Percentiles rank a stretch among this genome's conserved stretches.
phyloP scores from a whole-genome alignment of 2,888 invertebrate species.

The Drepanosiphum platanoidis region DNA sequence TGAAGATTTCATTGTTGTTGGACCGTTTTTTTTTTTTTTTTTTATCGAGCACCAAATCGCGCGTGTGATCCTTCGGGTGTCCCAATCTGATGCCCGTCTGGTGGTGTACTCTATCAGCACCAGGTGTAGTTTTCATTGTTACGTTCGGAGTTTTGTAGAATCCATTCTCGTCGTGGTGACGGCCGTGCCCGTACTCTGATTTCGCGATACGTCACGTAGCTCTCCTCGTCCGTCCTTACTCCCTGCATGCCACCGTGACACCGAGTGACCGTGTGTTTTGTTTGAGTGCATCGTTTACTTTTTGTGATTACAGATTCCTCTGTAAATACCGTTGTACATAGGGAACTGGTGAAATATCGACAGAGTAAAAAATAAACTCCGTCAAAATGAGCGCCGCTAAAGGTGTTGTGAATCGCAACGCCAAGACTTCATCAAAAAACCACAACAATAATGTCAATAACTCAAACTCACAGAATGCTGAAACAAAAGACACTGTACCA shows the following conservation, averaged over 20 bases:
- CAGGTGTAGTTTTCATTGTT: no score
- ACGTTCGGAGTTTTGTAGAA: background rate
- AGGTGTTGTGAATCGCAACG: slow-evolving; percentile 71
- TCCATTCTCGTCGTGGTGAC: no score
- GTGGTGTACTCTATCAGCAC: background rate
- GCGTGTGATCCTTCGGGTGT: background rate
- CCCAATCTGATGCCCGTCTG: background rate
- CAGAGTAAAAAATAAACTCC: slow-evolving; percentile 77
- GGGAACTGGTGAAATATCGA: slow-evolving; percentile 66
- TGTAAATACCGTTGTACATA: slow-evolving; percentile 87
- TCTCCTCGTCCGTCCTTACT: background rate
- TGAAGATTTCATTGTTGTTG: background rate
- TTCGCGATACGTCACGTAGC: no score
- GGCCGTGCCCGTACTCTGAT: background rate
- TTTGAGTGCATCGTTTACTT: background rate
- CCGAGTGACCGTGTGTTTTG: background rate
- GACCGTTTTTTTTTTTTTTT: background rate
- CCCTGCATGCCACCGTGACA: background rate
- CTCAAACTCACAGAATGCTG: slow-evolving; percentile 69
- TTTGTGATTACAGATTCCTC: slow-evolving; percentile 64
- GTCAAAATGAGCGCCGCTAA: slow-evolving; percentile 77
- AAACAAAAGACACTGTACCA: slow-evolving; percentile 73
- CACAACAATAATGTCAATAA: slow-evolving; percentile 66
- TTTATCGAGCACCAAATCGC: background rate
- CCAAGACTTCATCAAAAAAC: slow-evolving; percentile 66